Percentiles rank a stretch among this genome's conserved stretches.
Conservation (phyloP, 2,888 invertebrate species). For the Plebejus anna region DNA sequence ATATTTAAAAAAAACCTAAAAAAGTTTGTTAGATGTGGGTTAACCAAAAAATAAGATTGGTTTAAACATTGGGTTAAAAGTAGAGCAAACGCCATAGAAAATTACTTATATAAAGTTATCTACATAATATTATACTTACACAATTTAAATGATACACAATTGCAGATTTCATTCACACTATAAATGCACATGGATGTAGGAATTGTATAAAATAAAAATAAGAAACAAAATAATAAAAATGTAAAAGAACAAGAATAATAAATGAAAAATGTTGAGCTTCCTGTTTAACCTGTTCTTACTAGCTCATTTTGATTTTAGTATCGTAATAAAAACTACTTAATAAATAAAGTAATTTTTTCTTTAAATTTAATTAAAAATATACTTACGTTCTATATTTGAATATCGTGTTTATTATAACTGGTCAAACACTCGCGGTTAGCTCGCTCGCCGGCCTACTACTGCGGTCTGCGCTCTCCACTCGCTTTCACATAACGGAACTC, state of each 20-base stretch:
- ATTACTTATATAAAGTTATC: not conserved
- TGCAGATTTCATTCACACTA: not conserved
- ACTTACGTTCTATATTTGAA: not conserved
- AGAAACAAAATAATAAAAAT: not conserved
- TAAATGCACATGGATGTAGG: not conserved
- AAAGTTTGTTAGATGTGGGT: not conserved
- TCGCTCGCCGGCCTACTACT: constrained; percentile 5
- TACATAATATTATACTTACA: no score
- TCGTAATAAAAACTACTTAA: not conserved
- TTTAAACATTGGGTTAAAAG: not conserved
- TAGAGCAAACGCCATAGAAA: not conserved
- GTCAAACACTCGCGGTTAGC: not conserved
- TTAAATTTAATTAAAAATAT: not conserved
- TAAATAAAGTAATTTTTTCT: not conserved
- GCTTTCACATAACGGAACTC: constrained; percentile 22
- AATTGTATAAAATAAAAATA: not conserved
- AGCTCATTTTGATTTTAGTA: not conserved
- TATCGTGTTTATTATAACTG: not conserved
- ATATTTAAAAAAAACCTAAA: no score
- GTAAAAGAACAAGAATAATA: not conserved
- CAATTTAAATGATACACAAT: not conserved
- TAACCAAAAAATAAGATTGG: not conserved
- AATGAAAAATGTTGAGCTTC: not conserved
- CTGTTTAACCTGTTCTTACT: not conserved
- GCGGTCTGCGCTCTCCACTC: not conserved